A percentile compares a stretch with the other conserved stretches of the same genome.
Evolutionary conservation across 2,797 vertebrate species (phyloP).

Genomic region (Cuculus canorus): DNA sequence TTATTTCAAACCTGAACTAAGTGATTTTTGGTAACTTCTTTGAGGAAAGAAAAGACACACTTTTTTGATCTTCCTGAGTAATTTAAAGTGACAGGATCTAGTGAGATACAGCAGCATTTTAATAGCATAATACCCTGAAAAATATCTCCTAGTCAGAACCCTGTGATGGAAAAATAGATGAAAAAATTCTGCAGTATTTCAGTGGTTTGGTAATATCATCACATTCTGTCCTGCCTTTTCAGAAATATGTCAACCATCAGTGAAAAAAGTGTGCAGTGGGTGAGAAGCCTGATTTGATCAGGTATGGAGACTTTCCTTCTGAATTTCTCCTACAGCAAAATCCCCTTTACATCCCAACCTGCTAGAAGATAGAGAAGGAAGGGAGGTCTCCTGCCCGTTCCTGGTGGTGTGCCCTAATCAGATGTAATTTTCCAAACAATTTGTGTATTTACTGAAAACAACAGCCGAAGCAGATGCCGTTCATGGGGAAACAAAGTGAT

Average conservation of each 20-base stretch:
- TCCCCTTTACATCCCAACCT: not conserved
- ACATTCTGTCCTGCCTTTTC: not conserved
- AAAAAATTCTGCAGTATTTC: constrained; percentile 19
- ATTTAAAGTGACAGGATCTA: constrained; percentile 22
- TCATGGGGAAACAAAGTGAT: not conserved
- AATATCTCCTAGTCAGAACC: constrained; percentile 5
- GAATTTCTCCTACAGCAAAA: not conserved
- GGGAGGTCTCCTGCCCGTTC: not conserved
- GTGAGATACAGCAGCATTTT: constrained; percentile 24
- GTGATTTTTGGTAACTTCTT: constrained; percentile 16
- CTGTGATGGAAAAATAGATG: constrained; percentile 27
- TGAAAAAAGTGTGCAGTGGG: not conserved
- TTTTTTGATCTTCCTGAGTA: not conserved
- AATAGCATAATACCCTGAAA: constrained; percentile 26
- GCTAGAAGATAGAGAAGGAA: not conserved
- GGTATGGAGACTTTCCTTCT: not conserved
- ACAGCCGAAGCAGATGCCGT: not conserved
- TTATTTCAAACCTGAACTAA: constrained; percentile 29
- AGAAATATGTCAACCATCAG: not conserved
- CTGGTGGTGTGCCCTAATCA: not conserved
- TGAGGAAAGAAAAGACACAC: not conserved
- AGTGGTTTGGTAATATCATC: not conserved
- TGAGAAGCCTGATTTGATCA: not conserved
- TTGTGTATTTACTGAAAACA: not conserved
- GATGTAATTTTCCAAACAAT: not conserved